Evolutionary conservation across 1,140 invertebrate genomes (phyloP).

Genomic region (Pseudomyrmex flavicornis): DNA sequence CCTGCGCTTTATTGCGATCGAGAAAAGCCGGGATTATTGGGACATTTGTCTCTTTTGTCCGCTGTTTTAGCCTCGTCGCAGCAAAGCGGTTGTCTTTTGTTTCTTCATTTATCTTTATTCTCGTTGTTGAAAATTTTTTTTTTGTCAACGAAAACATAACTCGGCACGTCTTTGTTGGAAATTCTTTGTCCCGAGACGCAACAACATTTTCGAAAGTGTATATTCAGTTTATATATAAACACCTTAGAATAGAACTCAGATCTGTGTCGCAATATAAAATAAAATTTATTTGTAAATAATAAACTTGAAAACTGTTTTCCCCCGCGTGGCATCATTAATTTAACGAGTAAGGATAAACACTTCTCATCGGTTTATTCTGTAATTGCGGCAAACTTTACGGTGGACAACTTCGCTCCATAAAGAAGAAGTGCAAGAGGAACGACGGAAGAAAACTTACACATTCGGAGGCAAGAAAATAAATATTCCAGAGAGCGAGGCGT

Average conservation of each 20-base stretch:
- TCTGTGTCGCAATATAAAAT: too few species aligned
- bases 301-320: too few species aligned
- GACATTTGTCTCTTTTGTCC: not conserved
- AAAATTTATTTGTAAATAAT: too few species aligned
- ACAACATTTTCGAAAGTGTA: not conserved
- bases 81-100: too few species aligned
- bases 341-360: too few species aligned
- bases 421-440: too few species aligned
- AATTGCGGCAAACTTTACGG: too few species aligned
- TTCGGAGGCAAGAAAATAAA: conserved; percentile 28
- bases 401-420: not conserved
- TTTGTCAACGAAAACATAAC: not conserved
- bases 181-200: not conserved
- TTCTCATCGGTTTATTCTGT: too few species aligned
- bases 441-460: not conserved
- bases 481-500: conserved; percentile 11
- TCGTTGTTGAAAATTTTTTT: not conserved
- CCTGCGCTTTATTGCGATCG: conserved; percentile 33
- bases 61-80: conserved; percentile 21
- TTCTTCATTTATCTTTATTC: not conserved
- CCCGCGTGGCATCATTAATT: too few species aligned
- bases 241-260: too few species aligned
- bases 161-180: not conserved
- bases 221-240: not conserved
- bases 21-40: conserved; percentile 21